These are phyloP conservation scores for Tragulus kanchil DNA, from an alignment of 2,113 vertebrate species.

Conservation along the genomic window DNA sequence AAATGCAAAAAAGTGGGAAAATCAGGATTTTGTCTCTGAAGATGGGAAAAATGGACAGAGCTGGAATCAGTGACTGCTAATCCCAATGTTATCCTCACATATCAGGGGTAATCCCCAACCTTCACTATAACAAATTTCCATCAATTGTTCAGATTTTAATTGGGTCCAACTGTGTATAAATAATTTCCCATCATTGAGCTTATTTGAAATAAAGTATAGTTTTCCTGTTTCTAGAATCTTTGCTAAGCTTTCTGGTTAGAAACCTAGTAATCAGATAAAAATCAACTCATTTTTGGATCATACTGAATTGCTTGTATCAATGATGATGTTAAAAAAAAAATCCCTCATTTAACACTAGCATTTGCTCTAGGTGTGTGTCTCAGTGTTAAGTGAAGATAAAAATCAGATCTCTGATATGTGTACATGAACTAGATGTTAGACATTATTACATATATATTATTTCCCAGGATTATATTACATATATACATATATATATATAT, in stretches of 20 bases:
- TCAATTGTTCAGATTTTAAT: neutral
- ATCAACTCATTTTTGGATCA: neutral
- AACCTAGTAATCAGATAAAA: neutral
- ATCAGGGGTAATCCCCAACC: neutral
- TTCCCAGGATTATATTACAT: neutral
- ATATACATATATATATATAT: no score
- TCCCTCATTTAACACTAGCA: neutral
- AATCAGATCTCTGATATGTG: neutral
- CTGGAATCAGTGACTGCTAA: neutral
- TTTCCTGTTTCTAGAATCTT: neutral
- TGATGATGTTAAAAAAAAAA: neutral
- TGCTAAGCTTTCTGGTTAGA: neutral
- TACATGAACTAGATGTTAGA: neutral
- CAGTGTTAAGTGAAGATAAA: neutral
- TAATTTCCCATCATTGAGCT: neutral
- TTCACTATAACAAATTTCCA: neutral
- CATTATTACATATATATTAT: neutral
- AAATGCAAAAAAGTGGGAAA: neutral
- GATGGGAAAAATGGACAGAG: neutral
- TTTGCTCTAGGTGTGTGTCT: neutral
- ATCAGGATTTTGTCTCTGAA: neutral
- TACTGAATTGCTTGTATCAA: neutral
- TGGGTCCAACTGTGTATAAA: neutral
- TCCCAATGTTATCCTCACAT: neutral
- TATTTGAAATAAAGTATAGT: conserved; percentile 13